Evolutionary conservation across 2,888 invertebrate genomes (phyloP).

Genomic region (Caenorhabditis sinica): DNA sequence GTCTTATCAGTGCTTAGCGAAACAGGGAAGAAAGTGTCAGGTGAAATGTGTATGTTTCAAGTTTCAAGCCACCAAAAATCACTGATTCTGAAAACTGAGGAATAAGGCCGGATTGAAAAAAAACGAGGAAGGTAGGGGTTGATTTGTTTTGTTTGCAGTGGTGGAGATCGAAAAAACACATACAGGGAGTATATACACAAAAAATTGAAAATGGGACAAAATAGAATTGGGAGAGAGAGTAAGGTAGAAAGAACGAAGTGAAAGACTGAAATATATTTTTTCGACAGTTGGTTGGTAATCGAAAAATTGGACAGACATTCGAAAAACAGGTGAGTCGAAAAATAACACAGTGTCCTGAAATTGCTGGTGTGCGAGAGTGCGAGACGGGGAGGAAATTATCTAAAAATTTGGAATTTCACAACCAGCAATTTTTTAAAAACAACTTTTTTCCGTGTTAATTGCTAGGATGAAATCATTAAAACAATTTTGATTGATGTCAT

Average conservation of each 20-base stretch:
- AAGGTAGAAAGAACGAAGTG: slow-evolving; percentile 6
- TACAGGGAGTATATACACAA: slow-evolving; percentile 27
- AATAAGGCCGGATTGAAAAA: slow-evolving; percentile 2
- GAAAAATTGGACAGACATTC: not conserved
- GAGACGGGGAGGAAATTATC: too few species aligned
- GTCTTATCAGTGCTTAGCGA: slow-evolving; percentile 22
- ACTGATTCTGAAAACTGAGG: not conserved
- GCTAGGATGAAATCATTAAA: too few species aligned
- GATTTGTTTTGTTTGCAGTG: slow-evolving; percentile 45
- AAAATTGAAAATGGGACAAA: slow-evolving; percentile 4
- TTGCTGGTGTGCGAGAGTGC: too few species aligned
- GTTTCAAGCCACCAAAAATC: slow-evolving; percentile 20
- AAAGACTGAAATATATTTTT: slow-evolving; percentile 7
- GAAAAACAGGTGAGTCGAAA: slow-evolving; percentile 24
- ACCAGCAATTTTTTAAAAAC: too few species aligned
- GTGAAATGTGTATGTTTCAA: slow-evolving; percentile 4
- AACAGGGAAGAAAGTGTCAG: slow-evolving; percentile 1
- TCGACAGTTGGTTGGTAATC: not conserved
- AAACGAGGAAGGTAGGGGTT: slow-evolving; percentile 10
- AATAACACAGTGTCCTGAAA: not conserved
- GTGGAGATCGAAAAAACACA: slow-evolving; percentile 44
- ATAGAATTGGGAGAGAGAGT: not conserved
- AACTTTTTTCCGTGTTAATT: too few species aligned
- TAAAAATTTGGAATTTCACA: too few species aligned
- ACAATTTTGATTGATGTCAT: too few species aligned